Percentiles rank a stretch among this genome's conserved stretches.
phyloP scores from a whole-genome alignment of 2,797 vertebrate species.

The Discoglossus pictus region DNA sequence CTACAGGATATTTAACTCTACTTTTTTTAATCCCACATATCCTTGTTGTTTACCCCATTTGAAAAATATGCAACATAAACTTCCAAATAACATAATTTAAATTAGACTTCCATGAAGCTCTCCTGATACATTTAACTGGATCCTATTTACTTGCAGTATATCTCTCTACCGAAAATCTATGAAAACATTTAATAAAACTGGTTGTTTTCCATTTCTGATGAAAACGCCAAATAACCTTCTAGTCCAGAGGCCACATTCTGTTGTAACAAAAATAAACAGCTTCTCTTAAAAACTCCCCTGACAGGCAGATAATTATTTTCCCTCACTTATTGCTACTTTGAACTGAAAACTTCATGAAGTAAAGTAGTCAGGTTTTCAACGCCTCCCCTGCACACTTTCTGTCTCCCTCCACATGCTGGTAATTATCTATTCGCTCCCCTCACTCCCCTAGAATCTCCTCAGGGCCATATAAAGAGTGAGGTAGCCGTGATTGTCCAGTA shows the following conservation, averaged over 20 bases:
- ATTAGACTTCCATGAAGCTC: too few relatives aligned
- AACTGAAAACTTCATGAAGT: conserved; percentile 8
- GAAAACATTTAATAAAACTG: too few relatives aligned
- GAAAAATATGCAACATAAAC: too few relatives aligned
- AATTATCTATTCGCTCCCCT: not conserved
- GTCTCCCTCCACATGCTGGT: conserved; percentile 3
- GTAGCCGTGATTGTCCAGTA: too few relatives aligned
- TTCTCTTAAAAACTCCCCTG: conserved; percentile 57
- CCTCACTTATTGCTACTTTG: conserved; percentile 47
- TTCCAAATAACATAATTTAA: too few relatives aligned
- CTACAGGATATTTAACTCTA: too few relatives aligned
- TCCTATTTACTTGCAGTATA: too few relatives aligned
- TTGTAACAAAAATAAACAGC: conserved; percentile 74
- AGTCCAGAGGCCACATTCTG: conserved; percentile 68
- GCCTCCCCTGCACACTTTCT: conserved; percentile 8
- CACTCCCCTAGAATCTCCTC: not conserved
- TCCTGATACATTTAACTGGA: too few relatives aligned
- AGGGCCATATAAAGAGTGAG: too few relatives aligned
- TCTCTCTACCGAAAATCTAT: too few relatives aligned
- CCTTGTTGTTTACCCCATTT: too few relatives aligned
- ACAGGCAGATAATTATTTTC: conserved; percentile 56
- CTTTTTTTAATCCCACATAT: too few relatives aligned
- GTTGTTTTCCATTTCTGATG: conserved; percentile 10
- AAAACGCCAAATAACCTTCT: conserved; percentile 58
- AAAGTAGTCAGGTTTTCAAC: not conserved